Conservation (phyloP, 2,797 vertebrate genomes). For the Sebastes taczanowskii region DNA sequence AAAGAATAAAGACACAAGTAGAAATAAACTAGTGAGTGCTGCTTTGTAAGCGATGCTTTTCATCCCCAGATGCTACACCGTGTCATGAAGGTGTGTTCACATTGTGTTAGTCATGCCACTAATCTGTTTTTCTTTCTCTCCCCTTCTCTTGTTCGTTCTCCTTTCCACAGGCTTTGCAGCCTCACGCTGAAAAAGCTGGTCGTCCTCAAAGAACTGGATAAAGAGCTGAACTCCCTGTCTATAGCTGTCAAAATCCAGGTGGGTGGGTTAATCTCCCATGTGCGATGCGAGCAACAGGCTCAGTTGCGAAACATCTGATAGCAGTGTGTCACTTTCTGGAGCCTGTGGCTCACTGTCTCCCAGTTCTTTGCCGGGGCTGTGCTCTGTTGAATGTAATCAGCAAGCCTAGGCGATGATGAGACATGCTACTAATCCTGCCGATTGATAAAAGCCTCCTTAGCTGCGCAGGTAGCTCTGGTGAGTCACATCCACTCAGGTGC, state of each 20-base stretch:
- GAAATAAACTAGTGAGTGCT: not conserved
- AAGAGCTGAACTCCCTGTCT: conserved; percentile 84
- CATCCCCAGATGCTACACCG: not conserved
- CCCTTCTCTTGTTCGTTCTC: conserved; percentile 3
- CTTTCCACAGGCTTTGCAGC: conserved; percentile 80
- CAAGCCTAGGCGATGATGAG: conserved; percentile 25
- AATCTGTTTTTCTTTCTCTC: conserved; percentile 10
- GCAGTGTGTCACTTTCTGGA: not conserved
- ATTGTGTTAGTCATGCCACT: conserved; percentile 19
- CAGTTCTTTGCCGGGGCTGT: not conserved
- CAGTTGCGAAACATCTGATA: conserved; percentile 9
- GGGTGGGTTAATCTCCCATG: conserved; percentile 44
- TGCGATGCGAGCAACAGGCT: conserved; percentile 9
- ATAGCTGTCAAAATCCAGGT: conserved; percentile 90
- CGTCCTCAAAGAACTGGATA: conserved; percentile 86
- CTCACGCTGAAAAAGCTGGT: conserved; percentile 86
- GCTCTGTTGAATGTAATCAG: conserved; percentile 20
- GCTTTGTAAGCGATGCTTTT: not conserved
- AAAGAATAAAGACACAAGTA: not conserved
- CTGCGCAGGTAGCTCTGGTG: conserved; percentile 38
- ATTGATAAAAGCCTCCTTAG: conserved; percentile 55
- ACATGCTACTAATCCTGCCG: conserved; percentile 44
- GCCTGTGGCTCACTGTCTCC: conserved; percentile 25
- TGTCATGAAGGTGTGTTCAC: conserved; percentile 22
- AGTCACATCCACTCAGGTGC: conserved; percentile 55